Evolutionary conservation across 2,113 vertebrate genomes (phyloP), one percentile per base, ranked within the genome.

Genomic region (Pachyramphus minor): DNA sequence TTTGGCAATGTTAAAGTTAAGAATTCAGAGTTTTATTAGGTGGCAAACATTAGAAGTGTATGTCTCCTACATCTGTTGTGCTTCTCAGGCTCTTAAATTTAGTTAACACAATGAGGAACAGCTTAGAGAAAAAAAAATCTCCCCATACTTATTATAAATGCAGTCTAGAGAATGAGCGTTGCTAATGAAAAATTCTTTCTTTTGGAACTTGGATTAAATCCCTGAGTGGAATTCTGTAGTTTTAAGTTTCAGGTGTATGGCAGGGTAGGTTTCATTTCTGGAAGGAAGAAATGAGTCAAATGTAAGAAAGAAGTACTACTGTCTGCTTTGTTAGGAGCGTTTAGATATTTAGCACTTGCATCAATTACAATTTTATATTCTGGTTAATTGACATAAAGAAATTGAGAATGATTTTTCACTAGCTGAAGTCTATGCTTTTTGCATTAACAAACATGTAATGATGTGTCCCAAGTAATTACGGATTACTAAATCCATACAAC

Each of bases 361-460:
- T 94, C 82, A 87, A 18, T 90, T 93, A 14, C 56, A 59, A 12
- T 84, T 95, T 92, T 58, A 69, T 75, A 45, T 86, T 87, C 69
- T 66, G 9, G 47, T 66, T 96, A 95, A 96, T 95, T 84, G 80
- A 72, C 76, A 58, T 81, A 33, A 68, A 93, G 84, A 92, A 84
- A 37, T 68, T 21, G 49, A 49, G 80, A 84, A 52, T 59, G 21
- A 16, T 90, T 93, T 94, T 94, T 67, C 79, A 90, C 39, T 64
- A 64, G 47, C 44, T 5, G 9, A 71, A 86, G 76, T 73, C 50
- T 77, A 35, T 93, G 90, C 58, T 80, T 94, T 96, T 91, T 91
- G 30, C 73, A 53, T 84, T 90, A 69, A 35, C 73, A 84, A 88
- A 77, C 82, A 56, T 74, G n/a, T 81, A 81, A 64, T 78, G 68